phyloP scores from a whole-genome alignment of 2,888 invertebrate species.

The Agrochola lychnidis region DNA sequence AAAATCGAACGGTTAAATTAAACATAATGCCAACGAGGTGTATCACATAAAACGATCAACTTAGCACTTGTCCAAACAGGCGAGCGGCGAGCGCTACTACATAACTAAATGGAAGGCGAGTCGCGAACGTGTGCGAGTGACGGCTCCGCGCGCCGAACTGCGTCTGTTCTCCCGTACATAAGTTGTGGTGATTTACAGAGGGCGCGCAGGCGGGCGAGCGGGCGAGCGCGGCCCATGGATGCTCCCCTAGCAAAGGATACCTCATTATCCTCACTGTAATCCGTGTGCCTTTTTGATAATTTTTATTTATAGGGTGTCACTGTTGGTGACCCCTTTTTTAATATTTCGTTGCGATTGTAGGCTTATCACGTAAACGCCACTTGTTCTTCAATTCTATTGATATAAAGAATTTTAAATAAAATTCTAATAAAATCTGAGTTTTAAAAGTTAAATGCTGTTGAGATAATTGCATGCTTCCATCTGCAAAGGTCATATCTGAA shows the following conservation, averaged over 20 bases:
- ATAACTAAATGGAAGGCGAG: conserved; percentile 77
- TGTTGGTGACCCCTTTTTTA: conserved; percentile 77
- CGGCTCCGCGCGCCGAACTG: conserved; percentile 89
- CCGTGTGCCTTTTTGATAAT: conserved; percentile 88
- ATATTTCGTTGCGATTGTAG: conserved; percentile 66
- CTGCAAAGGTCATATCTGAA: conserved; percentile 53
- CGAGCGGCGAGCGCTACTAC: conserved; percentile 77
- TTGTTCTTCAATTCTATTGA: conserved; percentile 45
- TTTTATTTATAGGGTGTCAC: conserved; percentile 84
- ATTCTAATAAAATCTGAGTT: not conserved
- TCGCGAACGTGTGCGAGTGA: conserved; percentile 73
- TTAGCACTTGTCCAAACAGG: conserved; percentile 90
- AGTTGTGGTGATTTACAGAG: conserved; percentile 84
- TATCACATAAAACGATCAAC: conserved; percentile 90
- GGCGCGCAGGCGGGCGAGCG: conserved; percentile 82
- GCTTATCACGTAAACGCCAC: conserved; percentile 49
- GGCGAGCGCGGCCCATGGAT: conserved; percentile 78
- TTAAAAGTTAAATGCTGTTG: conserved; percentile 24
- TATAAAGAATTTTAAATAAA: conserved; percentile 23
- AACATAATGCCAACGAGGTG: conserved; percentile 88
- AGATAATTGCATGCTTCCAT: conserved; percentile 34
- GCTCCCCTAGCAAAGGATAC: conserved; percentile 87
- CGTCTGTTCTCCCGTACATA: conserved; percentile 79
- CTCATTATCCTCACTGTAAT: conserved; percentile 90
- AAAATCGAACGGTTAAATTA: conserved; percentile 87